A percentile compares a stretch with the other conserved stretches of the same genome.
Conservation (phyloP, 2,797 vertebrate species). For the Arctocebus calabarensis region DNA sequence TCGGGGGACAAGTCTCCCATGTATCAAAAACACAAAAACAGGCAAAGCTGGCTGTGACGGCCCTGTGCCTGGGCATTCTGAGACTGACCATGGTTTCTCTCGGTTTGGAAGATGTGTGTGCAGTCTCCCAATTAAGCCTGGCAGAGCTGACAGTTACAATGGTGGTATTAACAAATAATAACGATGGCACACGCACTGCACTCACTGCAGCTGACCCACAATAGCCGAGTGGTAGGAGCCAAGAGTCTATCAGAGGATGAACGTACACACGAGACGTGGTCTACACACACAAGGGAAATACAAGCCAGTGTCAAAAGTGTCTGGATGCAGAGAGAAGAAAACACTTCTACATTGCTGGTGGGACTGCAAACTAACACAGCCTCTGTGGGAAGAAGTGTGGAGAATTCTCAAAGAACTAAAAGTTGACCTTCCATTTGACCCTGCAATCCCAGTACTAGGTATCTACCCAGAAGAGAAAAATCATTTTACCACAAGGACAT, state of each 20-base stretch:
- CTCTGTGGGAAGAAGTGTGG: too few species aligned
- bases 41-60: neutral
- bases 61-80: neutral
- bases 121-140: neutral
- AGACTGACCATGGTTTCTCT: neutral
- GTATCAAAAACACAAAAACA: neutral
- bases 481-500: too few species aligned
- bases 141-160: neutral
- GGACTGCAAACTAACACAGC: too few species aligned
- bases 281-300: accelerated
- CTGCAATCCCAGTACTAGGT: too few species aligned
- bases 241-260: neutral
- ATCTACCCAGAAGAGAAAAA: too few species aligned
- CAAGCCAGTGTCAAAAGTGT: neutral
- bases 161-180: neutral
- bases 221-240: neutral
- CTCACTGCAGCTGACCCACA: neutral
- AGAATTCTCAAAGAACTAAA: too few species aligned
- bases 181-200: accelerated
- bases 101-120: neutral
- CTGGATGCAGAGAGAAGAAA: too few species aligned
- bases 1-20: neutral
- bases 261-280: accelerated
- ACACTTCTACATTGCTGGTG: too few species aligned
- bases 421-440: too few species aligned